Percentiles rank a stretch among this genome's conserved stretches.
These are phyloP conservation scores for Patiria pectinifera DNA, from an alignment of 53 echinoderm and acorn worm genomes.

Conservation along the genomic window DNA sequence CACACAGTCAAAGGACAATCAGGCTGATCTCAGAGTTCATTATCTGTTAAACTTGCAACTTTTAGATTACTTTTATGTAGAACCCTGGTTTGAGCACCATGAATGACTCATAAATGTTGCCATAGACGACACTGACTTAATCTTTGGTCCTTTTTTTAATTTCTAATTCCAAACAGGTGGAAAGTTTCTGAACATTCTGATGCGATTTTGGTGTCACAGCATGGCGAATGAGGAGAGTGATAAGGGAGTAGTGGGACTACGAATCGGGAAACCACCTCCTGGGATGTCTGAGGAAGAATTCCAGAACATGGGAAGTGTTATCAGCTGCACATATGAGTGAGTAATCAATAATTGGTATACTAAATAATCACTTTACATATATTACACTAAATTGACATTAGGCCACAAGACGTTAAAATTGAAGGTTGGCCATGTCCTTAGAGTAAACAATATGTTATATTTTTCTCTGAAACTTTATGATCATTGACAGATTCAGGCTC, in stretches of 20 bases:
- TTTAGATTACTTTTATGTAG: no score
- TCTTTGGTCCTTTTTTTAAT: background rate
- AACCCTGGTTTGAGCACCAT: no score
- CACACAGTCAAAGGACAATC: no score
- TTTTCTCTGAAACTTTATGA: no score
- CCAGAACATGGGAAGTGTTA: constrained; percentile 85
- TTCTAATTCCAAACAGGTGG: constrained; percentile 71
- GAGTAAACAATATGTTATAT: no score
- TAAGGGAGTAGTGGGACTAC: constrained; percentile 76
- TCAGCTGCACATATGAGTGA: constrained; percentile 93
- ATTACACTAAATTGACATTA: background rate
- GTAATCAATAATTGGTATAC: constrained; percentile 1
- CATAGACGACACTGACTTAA: background rate
- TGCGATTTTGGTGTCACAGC: constrained; percentile 90
- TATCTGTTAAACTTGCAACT: no score
- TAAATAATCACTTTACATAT: background rate
- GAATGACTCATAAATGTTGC: no score
- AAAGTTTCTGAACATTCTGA: constrained; percentile 82
- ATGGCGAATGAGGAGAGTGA: constrained; percentile 66
- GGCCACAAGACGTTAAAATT: no score
- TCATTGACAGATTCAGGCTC: no score
- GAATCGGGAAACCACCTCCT: constrained; percentile 78
- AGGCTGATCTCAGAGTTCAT: no score
- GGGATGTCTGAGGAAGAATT: constrained; percentile 81
- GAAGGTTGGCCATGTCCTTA: no score